Evolutionary conservation across 1,140 invertebrate genomes (phyloP).

Genomic region (Musca vetustissima): DNA sequence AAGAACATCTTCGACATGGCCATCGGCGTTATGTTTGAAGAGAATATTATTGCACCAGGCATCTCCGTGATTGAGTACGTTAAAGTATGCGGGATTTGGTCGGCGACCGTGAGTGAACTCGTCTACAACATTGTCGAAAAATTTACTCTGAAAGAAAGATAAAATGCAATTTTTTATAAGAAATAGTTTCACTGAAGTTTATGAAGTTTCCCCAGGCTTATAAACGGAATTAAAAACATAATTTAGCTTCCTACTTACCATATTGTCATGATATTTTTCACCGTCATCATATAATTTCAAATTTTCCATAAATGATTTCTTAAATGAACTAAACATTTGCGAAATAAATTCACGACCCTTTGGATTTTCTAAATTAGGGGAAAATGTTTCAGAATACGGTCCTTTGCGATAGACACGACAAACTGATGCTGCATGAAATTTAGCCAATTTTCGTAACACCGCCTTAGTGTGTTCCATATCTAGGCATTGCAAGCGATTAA

Average conservation of each 20-base stretch:
- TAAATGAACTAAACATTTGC: neutral
- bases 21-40: slow-evolving; percentile 55
- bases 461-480: slow-evolving; percentile 57
- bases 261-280: neutral
- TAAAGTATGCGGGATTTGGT: slow-evolving; percentile 57
- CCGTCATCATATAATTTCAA: neutral
- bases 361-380: slow-evolving; percentile 38
- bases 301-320: neutral
- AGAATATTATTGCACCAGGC: slow-evolving; percentile 69
- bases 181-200: no score
- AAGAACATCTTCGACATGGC: slow-evolving; percentile 43
- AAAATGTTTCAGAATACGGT: slow-evolving; percentile 40
- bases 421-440: slow-evolving; percentile 60
- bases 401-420: slow-evolving; percentile 47
- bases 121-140: slow-evolving; percentile 30
- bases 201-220: no score
- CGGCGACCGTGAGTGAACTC: slow-evolving; percentile 21
- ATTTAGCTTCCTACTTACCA: slow-evolving; percentile 6
- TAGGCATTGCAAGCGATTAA: slow-evolving; percentile 59
- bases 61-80: slow-evolving; percentile 67
- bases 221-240: no score
- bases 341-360: neutral
- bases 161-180: no score
- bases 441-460: slow-evolving; percentile 59
- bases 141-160: slow-evolving; percentile 7